Conservation (phyloP, 2,113 vertebrate species). For the Oreotragus oreotragus region DNA sequence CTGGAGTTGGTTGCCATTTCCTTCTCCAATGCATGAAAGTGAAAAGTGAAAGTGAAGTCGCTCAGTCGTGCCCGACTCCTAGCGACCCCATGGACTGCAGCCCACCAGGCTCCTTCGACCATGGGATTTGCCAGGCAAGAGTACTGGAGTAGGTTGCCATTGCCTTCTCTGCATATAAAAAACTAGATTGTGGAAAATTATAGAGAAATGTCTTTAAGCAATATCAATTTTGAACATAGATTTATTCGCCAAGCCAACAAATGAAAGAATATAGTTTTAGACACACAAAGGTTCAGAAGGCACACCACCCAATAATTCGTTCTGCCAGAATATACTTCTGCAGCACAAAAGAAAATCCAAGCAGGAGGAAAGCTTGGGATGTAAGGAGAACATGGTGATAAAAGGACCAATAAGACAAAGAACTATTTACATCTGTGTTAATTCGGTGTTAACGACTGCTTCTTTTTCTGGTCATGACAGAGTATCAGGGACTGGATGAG, state of each 20-base stretch:
- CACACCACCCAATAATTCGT: neutral
- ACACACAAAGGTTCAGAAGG: neutral
- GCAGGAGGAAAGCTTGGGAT: neutral
- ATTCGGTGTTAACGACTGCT: fast-evolving
- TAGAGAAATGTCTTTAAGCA: neutral
- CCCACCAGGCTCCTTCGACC: no score
- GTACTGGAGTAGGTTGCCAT: no score
- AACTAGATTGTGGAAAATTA: neutral
- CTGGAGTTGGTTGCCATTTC: no score
- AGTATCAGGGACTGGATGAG: neutral
- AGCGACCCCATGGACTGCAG: no score
- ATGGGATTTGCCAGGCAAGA: no score
- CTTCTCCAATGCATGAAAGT: no score
- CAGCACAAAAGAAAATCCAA: neutral
- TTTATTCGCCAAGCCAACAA: neutral
- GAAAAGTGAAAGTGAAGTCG: no score
- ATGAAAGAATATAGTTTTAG: neutral
- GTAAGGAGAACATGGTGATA: neutral
- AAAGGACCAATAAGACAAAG: neutral
- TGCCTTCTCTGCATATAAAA: neutral
- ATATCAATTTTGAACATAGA: neutral
- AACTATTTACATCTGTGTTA: neutral
- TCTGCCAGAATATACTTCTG: neutral
- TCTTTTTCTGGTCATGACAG: neutral
- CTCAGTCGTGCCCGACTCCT: no score